phyloP scores from a whole-genome alignment of 2,113 vertebrate species.

The Copsychus sechellarum region DNA sequence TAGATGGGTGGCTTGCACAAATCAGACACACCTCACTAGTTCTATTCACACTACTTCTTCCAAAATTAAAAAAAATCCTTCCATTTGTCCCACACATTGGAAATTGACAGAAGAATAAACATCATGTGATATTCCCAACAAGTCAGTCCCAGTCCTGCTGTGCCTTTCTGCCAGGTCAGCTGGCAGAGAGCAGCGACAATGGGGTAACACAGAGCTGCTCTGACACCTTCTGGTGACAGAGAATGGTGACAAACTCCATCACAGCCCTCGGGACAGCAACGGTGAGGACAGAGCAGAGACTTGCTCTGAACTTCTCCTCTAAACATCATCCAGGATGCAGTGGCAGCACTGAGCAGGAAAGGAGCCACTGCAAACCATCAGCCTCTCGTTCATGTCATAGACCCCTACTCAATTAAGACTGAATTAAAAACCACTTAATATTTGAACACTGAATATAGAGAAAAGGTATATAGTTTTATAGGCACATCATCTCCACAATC shows the following conservation, averaged over 20 bases:
- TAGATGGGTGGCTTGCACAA: neutral
- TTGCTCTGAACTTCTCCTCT: neutral
- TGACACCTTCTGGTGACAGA: slow-evolving; percentile 67
- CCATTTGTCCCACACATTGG: neutral
- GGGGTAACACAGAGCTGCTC: neutral
- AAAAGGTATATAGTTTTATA: neutral
- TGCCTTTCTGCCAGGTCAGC: neutral
- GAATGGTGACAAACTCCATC: neutral
- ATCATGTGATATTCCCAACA: neutral
- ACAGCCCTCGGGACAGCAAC: neutral
- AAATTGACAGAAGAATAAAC: neutral
- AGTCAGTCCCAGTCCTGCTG: neutral
- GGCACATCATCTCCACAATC: neutral
- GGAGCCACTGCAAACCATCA: neutral
- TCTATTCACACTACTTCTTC: neutral
- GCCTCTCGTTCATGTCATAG: neutral
- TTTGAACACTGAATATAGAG: neutral
- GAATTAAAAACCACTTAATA: neutral
- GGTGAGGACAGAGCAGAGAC: neutral
- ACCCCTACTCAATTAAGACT: neutral
- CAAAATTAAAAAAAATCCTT: neutral
- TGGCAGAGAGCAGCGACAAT: neutral
- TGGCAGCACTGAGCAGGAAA: neutral
- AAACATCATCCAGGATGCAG: neutral
- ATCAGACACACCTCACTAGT: neutral